A percentile compares a stretch with the other conserved stretches of the same genome.
Conservation (phyloP, 2,113 vertebrate species). For the Chelonoidis abingdonii region DNA sequence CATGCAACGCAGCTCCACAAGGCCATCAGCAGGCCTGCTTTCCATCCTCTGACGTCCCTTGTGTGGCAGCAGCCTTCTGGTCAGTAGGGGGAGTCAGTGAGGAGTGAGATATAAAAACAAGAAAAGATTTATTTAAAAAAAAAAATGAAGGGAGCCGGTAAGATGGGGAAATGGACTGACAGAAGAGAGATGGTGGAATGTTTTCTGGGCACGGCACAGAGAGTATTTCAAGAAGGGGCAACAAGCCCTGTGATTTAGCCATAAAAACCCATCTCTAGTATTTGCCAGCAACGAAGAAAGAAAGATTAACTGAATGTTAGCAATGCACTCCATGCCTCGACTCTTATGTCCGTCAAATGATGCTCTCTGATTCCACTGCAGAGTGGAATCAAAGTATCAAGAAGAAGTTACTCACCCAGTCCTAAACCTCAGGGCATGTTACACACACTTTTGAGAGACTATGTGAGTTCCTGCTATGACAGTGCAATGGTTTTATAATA, state of each 20-base stretch:
- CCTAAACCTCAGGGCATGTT: not conserved
- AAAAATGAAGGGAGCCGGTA: no score
- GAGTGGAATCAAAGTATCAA: not conserved
- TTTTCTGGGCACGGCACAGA: not conserved
- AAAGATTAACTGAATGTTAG: not conserved
- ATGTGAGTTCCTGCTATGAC: not conserved
- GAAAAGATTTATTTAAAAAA: not conserved
- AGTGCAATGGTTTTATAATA: not conserved
- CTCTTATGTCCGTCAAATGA: not conserved
- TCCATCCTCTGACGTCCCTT: not conserved
- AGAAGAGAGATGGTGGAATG: not conserved
- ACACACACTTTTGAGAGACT: constrained; percentile 16
- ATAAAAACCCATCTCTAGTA: not conserved
- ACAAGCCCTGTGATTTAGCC: not conserved
- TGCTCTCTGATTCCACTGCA: not conserved
- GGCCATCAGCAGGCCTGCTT: not conserved
- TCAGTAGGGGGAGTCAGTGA: not conserved
- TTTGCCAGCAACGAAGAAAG: not conserved
- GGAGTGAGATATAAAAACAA: not conserved
- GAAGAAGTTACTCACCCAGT: not conserved
- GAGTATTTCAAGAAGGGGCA: not conserved
- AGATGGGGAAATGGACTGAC: no score
- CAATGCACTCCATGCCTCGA: not conserved
- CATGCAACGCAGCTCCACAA: accelerated
- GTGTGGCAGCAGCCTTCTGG: not conserved